A percentile compares a stretch with the other conserved stretches of the same genome.
These are phyloP conservation scores for Clusia tigrina DNA, from an alignment of 2,888 invertebrate genomes.

Conservation along the genomic window DNA sequence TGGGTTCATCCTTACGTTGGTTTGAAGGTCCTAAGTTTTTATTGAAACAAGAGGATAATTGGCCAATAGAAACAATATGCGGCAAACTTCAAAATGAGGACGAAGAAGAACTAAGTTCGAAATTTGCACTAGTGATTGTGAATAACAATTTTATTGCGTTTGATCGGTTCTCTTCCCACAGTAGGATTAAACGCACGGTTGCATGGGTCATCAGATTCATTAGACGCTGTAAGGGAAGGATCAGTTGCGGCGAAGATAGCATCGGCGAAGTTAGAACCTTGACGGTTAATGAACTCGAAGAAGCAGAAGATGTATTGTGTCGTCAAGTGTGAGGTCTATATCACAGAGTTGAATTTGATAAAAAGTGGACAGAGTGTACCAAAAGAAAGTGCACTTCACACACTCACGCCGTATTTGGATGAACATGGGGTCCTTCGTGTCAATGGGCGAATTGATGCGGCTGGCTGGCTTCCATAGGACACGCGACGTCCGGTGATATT, in stretches of 20 bases:
- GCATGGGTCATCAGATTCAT: slow-evolving; percentile 6
- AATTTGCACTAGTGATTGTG: too few relatives aligned
- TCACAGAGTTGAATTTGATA: slow-evolving; percentile 8
- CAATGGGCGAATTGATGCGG: slow-evolving; percentile 23
- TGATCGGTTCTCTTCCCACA: slow-evolving; percentile 17
- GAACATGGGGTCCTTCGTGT: slow-evolving; percentile 23
- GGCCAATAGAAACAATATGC: too few relatives aligned
- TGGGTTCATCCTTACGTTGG: too few relatives aligned
- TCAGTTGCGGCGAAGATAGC: too few relatives aligned
- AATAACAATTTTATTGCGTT: too few relatives aligned
- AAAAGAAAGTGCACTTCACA: slow-evolving; percentile 4
- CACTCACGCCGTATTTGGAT: slow-evolving; percentile 24
- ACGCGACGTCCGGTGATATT: slow-evolving; percentile 22
- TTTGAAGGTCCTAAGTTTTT: too few relatives aligned
- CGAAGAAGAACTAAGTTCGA: too few relatives aligned
- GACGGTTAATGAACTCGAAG: slow-evolving; percentile 6
- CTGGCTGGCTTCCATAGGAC: slow-evolving; percentile 21
- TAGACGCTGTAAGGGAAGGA: slow-evolving; percentile 6
- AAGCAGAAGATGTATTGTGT: slow-evolving; percentile 4
- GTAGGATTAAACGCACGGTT: background rate
- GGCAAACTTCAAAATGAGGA: too few relatives aligned
- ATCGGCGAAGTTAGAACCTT: too few relatives aligned
- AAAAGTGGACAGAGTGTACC: background rate
- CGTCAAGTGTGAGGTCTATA: slow-evolving; percentile 13
- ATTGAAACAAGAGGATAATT: too few relatives aligned